A percentile compares a stretch with the other conserved stretches of the same genome.
phyloP scores from a whole-genome alignment of 2,888 invertebrate genomes.

The Drosophila falleni region DNA sequence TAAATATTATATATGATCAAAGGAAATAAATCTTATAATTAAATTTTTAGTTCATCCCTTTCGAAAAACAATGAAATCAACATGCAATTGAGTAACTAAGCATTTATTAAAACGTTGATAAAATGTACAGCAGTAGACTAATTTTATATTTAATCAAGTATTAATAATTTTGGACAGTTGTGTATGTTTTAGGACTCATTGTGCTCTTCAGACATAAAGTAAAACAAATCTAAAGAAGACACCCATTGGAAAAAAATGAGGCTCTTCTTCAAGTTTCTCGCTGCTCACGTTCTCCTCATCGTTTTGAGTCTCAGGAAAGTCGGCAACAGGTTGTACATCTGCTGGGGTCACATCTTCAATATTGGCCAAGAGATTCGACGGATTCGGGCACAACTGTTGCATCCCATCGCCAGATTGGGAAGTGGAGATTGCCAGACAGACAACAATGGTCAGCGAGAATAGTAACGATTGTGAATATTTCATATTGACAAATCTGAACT shows the following conservation, averaged over 20 bases:
- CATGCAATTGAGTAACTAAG: not conserved
- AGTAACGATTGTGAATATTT: conserved; percentile 1
- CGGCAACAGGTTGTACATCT: conserved; percentile 26
- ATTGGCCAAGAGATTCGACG: not conserved
- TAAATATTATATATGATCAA: not conserved
- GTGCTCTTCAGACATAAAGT: not conserved
- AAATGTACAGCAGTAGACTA: not conserved
- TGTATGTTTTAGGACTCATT: too few species aligned
- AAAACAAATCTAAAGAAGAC: not conserved
- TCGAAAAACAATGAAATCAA: too few species aligned
- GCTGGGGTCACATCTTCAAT: not conserved
- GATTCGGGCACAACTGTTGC: not conserved
- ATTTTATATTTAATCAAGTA: not conserved
- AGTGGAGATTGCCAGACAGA: not conserved
- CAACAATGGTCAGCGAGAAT: not conserved
- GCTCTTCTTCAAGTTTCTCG: not conserved
- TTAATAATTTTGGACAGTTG: not conserved
- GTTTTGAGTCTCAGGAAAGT: not conserved
- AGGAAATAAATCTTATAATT: not conserved
- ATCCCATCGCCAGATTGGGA: not conserved
- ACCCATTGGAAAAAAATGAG: not conserved
- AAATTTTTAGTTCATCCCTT: too few species aligned
- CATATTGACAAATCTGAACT: conserved; percentile 12
- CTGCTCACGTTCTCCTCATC: not conserved
- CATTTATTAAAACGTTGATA: not conserved